Base-by-base conservation (phyloP, 53 echinoderm and acorn worm genomes). In the Actinopyga echinites region DNA sequence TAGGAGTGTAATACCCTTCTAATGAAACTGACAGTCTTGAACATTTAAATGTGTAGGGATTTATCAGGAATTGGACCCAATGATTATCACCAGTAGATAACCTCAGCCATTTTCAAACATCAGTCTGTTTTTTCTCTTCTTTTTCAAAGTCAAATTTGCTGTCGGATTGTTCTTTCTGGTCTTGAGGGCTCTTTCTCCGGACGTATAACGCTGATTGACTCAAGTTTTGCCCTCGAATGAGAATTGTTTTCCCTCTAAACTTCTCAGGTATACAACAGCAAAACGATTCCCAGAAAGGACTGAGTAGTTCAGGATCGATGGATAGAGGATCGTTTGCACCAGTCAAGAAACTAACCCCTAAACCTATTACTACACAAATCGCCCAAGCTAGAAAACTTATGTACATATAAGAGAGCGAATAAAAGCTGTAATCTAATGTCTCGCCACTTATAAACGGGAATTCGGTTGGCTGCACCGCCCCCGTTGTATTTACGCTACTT, bases 251-350 rank as follows among this genome's bases (percentile, higher is more conserved):
- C 34, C 38, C 35, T 15, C 19, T 12, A 11, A 59, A 34, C 37
- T 17, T 80, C 23, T 80, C 45, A 23, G 81, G 81, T 36, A 80
- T 17, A 43, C 81, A 80, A 38, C 81, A 80, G 43, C 60, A 80
- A 45, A 80, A 80, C 4, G 81, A 40, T 42, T 80, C 63, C 81
- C 81, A 80, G 38, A 80, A 23, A 7, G 81, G 81, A 11, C 81
- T 61, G 17, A 80, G 63, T 3, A 80, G 36, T 23, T 59, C 63
- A 6, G 62, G 23, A 30, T 80, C 81, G 19, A 80, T 38, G 10
- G 61, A 33, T 25, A 22, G 40, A 12, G 81, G 81, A 11, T 80
- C 81, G 25, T 80, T 80, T 15, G 81, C 61, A 33, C 81, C 81
- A n/a, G 62, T 59, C 63, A 80, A 22, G 45, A 80, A 80, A 30